Evolutionary conservation across 2,113 vertebrate species (phyloP), one percentile per base, ranked within the genome.

Genomic region (Noturus placidus): DNA sequence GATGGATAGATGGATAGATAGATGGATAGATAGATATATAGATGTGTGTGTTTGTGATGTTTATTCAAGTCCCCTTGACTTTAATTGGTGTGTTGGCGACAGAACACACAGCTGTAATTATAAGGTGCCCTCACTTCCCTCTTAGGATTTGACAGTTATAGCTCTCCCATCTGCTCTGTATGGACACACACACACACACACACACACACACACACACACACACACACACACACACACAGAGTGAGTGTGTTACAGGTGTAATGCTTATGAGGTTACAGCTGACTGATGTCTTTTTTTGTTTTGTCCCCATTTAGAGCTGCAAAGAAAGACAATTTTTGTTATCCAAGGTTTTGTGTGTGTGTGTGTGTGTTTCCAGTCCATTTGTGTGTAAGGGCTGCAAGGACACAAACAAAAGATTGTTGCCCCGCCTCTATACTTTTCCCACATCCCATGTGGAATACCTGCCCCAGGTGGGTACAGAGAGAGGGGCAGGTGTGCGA

Each of bases 131-230:
- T 88, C 87, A 90, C 78, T 89, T 89, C 81, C 59, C 89, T 90
- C 87, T 88, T 59, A 50, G 87, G 90, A 83, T 85, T 91, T 91
- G 87, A 90, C 90, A 90, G 90, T 91, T 91, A 91, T 87, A 85
- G 90, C 87, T 87, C 85, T 85, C 19, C 89, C 90, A 91, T 91
- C 90, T 91, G 90, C 79, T 91, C 69, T 38, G 67, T 85, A 65
- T 70, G 38, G 65, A 56, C 50, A 46, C 88, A 84, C 86, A 91
- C 80, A 86, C 78, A 78, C 69, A 65, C 87, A 88, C 67, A 83
- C 84, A 88, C 50, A 69, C 87, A 86, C 87, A 70, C 89, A 88
- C 79, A 87, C 61, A 85, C 35, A 90, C 80, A 17, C 82, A 90
- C 69, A 82, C 89, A 89, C 88, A 85, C 83, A 57, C 89, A 88